A percentile compares a stretch with the other conserved stretches of the same genome.
Evolutionary conservation across 35 echinoderm and acorn worm genomes (phyloP).

Genomic region (Chiridota heheva): DNA sequence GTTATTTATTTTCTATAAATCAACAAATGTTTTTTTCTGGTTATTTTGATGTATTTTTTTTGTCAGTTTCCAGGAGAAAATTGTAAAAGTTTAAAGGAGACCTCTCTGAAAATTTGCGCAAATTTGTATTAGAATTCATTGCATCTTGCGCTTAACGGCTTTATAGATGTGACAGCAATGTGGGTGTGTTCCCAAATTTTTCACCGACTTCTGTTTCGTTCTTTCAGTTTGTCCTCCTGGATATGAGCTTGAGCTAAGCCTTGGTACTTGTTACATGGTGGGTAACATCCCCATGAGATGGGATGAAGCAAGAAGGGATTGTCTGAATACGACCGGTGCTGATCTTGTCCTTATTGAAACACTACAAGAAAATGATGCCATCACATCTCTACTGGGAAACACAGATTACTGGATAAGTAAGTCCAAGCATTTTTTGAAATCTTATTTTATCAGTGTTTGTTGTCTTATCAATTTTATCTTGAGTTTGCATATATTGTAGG

Average conservation of each 20-base stretch:
- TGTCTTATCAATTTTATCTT: not conserved
- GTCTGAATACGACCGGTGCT: slow-evolving; percentile 16
- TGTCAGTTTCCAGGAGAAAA: no score
- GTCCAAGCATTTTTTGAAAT: not conserved
- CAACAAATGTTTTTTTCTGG: no score
- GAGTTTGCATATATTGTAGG: not conserved
- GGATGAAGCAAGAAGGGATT: slow-evolving; percentile 53
- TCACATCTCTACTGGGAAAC: not conserved
- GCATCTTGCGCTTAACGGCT: no score
- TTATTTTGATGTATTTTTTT: no score
- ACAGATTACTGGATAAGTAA: slow-evolving; percentile 50
- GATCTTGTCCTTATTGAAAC: slow-evolving; percentile 65
- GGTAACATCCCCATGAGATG: slow-evolving; percentile 15
- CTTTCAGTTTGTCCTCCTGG: slow-evolving; percentile 30
- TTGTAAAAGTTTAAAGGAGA: no score
- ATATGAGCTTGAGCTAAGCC: slow-evolving; percentile 29
- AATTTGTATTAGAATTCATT: no score
- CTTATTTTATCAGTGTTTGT: not conserved
- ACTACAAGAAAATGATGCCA: slow-evolving; percentile 9
- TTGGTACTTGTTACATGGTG: slow-evolving; percentile 49
- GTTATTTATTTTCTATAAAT: not conserved
- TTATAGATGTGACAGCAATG: no score
- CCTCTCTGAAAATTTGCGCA: no score
- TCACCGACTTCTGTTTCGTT: no score
- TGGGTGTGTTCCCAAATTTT: no score